phyloP scores from a whole-genome alignment of 2,888 invertebrate species.

The Liodrosophila aerea region DNA sequence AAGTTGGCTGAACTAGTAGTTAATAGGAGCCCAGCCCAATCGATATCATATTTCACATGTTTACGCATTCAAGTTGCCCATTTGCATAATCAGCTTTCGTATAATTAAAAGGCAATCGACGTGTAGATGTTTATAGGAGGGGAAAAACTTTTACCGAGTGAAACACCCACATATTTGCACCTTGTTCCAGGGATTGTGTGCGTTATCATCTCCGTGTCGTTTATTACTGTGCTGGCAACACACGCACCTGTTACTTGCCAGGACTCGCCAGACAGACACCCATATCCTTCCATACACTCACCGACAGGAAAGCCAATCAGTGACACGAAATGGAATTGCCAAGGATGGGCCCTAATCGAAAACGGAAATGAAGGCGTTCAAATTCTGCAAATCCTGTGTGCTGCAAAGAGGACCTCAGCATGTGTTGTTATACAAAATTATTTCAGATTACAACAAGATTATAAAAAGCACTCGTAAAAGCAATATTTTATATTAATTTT shows the following conservation, averaged over 20 bases:
- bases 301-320: slow-evolving; percentile 47
- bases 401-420: background rate
- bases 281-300: slow-evolving; percentile 16
- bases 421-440: slow-evolving; percentile 20
- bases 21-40: slow-evolving; percentile 11
- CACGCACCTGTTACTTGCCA: slow-evolving; percentile 56
- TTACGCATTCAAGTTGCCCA: slow-evolving; percentile 32
- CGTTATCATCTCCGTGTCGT: slow-evolving; percentile 25
- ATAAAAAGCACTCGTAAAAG: background rate
- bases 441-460: background rate
- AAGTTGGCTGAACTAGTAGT: slow-evolving; percentile 9
- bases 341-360: slow-evolving; percentile 46
- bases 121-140: too few relatives aligned
- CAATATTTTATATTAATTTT: background rate
- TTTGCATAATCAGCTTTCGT: slow-evolving; percentile 70
- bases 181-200: slow-evolving; percentile 23
- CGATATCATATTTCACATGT: slow-evolving; percentile 55
- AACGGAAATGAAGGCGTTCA: slow-evolving; percentile 53
- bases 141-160: slow-evolving; percentile 14
- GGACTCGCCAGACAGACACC: slow-evolving; percentile 4
- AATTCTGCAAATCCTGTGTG: slow-evolving; percentile 7
- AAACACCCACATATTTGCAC: slow-evolving; percentile 39
- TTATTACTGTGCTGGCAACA: slow-evolving; percentile 33
- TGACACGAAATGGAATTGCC: slow-evolving; percentile 50
- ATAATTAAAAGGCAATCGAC: slow-evolving; percentile 68